These are phyloP conservation scores for Emmelina monodactyla DNA, from an alignment of 2,888 invertebrate genomes.

Conservation along the genomic window DNA sequence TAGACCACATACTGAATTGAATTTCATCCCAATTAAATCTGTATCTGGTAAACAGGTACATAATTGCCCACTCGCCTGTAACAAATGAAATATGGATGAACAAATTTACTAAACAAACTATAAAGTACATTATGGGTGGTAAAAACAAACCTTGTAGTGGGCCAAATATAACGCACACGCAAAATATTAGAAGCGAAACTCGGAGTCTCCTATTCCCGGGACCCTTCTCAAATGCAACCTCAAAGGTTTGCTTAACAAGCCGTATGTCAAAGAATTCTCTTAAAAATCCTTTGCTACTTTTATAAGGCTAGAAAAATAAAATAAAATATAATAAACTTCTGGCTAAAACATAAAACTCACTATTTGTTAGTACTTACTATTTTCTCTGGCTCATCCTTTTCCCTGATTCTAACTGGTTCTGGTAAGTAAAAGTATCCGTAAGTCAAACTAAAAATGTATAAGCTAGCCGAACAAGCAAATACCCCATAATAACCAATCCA, in stretches of 20 bases:
- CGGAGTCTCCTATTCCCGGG: constrained; percentile 74
- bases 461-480: constrained; percentile 73
- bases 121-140: not conserved
- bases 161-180: constrained; percentile 84
- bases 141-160: constrained; percentile 77
- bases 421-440: constrained; percentile 76
- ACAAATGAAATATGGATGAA: constrained; percentile 2
- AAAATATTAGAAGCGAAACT: constrained; percentile 77
- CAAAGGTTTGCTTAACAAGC: constrained; percentile 79
- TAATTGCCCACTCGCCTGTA: constrained; percentile 21
- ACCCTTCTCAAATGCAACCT: constrained; percentile 78
- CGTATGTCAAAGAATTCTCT: constrained; percentile 78
- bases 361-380: too few species aligned
- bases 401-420: too few species aligned
- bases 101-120: not conserved
- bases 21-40: constrained; percentile 53
- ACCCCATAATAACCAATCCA: constrained; percentile 84
- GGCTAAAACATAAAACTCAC: too few species aligned
- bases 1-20: constrained; percentile 54
- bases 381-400: too few species aligned
- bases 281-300: constrained; percentile 31
- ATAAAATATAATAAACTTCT: not conserved
- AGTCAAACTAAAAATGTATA: constrained; percentile 76
- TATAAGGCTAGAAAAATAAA: not conserved
- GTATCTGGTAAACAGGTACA: constrained; percentile 32